Evolutionary conservation across 2,888 invertebrate genomes (phyloP), one percentile per base, ranked within the genome.

Genomic region (Polylopha cassiicola): DNA sequence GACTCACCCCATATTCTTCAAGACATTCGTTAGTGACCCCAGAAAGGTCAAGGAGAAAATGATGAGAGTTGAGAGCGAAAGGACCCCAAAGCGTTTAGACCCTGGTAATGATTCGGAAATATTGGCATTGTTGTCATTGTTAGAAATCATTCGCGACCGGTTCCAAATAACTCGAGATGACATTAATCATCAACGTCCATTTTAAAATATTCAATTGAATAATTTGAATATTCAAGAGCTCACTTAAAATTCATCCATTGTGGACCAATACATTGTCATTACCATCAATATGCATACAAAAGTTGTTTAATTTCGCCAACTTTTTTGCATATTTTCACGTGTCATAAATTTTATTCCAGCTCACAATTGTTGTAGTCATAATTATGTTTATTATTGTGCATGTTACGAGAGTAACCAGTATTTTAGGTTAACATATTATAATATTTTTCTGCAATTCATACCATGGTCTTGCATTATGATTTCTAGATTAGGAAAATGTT

Each of bases 101-200:
- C 53, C 46, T 51, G 55, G 65, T 72, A 73, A 74, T 73, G 73
- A 73, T 53, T 58, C 63, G 67, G 67, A 71, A 70, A 65, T 66
- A 61, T 66, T 61, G 53, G 55, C 49, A 61, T 69, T 69, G 66
- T 68, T 48, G 52, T 49, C 51, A 65, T 67, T 66, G 61, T 65
- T 53, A 27, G 39, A 13, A 47, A 39, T 51, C 47, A 55, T 53
- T 61, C 49, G 14, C 29, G 29, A 36, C 29, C 41, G 34, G 41
- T 30, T 34, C 14, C 31, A 24, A 14, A 17, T 9, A 18, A 6
- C 15, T 15, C 6, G 4, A 21, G 3, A 18, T 3, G 13, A 18
- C 24, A 41, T 41, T 41, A 41, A 41, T 41, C 23, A 29, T 10
- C 29, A 6, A 13, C 11, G 26, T 17, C 41, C 41, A 30, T 41